phyloP scores from a whole-genome alignment of 2,888 invertebrate species.

The Tholera decimalis region DNA sequence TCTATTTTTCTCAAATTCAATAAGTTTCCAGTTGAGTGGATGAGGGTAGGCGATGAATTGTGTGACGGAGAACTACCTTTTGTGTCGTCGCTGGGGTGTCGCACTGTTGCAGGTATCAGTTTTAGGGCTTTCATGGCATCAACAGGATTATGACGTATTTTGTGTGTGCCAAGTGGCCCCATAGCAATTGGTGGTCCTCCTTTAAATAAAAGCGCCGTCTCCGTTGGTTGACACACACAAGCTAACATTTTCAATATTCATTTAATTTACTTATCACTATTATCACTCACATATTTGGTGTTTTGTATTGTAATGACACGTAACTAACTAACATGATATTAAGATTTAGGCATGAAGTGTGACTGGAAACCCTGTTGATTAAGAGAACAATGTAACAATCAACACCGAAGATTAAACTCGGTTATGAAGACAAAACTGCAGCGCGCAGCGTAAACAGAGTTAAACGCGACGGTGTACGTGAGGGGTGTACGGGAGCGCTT shows the following conservation, averaged over 20 bases:
- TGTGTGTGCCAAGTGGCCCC: constrained; percentile 89
- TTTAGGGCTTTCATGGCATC: constrained; percentile 83
- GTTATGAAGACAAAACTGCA: constrained; percentile 23
- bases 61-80: constrained; percentile 81
- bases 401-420: constrained; percentile 8
- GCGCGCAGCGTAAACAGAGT: constrained; percentile 16
- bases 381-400: constrained; percentile 15
- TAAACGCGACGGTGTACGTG: constrained; percentile 31
- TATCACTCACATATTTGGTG: constrained; percentile 82
- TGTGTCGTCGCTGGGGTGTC: constrained; percentile 77
- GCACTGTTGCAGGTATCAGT: constrained; percentile 77
- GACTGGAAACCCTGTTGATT: constrained; percentile 70
- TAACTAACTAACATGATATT: constrained; percentile 23
- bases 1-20: constrained; percentile 87
- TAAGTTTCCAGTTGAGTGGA: constrained; percentile 81
- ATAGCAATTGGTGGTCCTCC: constrained; percentile 90
- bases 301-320: constrained; percentile 46
- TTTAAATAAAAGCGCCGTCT: constrained; percentile 90
- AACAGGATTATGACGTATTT: constrained; percentile 81
- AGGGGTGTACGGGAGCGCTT: constrained; percentile 12
- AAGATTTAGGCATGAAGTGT: constrained; percentile 43
- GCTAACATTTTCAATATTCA: constrained; percentile 92
- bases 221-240: constrained; percentile 93
- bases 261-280: constrained; percentile 76
- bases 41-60: constrained; percentile 80